phyloP scores from a whole-genome alignment of 1,140 invertebrate species.

The Calycopis cecrops region DNA sequence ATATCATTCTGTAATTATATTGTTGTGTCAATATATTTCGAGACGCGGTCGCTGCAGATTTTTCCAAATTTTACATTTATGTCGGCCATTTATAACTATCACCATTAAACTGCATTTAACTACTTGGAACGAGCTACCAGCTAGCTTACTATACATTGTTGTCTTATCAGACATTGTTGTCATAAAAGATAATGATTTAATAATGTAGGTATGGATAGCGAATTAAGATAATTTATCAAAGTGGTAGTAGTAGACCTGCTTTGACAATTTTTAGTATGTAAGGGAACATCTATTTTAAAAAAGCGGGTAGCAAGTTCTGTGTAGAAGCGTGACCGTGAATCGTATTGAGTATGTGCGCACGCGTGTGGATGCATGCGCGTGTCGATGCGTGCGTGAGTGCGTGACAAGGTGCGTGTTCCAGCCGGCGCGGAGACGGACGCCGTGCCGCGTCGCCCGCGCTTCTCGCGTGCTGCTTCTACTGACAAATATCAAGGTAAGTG shows the following conservation, averaged over 20 bases:
- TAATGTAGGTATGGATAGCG: too few relatives aligned
- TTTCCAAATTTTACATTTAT: slow-evolving; percentile 50
- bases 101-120: background rate
- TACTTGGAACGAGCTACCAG: slow-evolving; percentile 3
- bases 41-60: slow-evolving; percentile 46
- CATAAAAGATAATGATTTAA: too few relatives aligned
- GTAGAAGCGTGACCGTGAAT: slow-evolving; percentile 23
- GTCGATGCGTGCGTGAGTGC: slow-evolving; percentile 23
- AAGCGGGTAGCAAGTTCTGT: slow-evolving; percentile 8
- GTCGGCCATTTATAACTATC: slow-evolving; percentile 37
- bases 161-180: too few relatives aligned
- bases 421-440: slow-evolving; percentile 35
- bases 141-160: background rate
- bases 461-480: slow-evolving; percentile 65
- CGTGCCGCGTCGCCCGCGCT: slow-evolving; percentile 61
- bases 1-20: slow-evolving; percentile 21
- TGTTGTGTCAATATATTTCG: slow-evolving; percentile 25
- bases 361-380: slow-evolving; percentile 12
- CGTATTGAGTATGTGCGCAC: slow-evolving; percentile 23
- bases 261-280: too few relatives aligned
- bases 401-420: slow-evolving; percentile 40
- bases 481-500: slow-evolving; percentile 65
- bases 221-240: too few relatives aligned
- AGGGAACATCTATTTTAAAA: background rate
- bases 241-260: too few relatives aligned